These are phyloP conservation scores for Sturmia bella DNA, from an alignment of 2,888 invertebrate genomes.

Conservation along the genomic window DNA sequence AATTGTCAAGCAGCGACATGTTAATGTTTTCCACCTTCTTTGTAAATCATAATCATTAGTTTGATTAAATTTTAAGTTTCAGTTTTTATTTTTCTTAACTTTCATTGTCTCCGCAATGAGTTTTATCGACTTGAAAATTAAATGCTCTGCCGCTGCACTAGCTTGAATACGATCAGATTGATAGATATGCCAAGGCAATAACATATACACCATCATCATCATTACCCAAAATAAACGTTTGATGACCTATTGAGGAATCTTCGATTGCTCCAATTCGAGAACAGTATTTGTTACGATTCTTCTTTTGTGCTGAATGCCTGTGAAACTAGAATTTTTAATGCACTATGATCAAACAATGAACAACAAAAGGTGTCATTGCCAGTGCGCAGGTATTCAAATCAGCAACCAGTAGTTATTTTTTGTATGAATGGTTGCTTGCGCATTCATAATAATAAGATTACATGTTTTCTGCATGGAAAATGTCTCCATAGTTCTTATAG, in stretches of 20 bases:
- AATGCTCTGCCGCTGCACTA: slow-evolving; percentile 32
- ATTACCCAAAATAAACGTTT: slow-evolving; percentile 52
- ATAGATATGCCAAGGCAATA: slow-evolving; percentile 54
- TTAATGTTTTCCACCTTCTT: slow-evolving; percentile 76
- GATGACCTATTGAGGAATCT: slow-evolving; percentile 65
- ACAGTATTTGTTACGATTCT: slow-evolving; percentile 47
- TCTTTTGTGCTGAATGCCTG: slow-evolving; percentile 21
- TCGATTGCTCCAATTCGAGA: slow-evolving; percentile 65
- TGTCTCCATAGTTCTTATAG: too few relatives aligned
- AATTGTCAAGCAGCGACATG: slow-evolving; percentile 76
- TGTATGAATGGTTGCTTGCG: too few relatives aligned
- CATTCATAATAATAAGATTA: too few relatives aligned
- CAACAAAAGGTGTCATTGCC: too few relatives aligned
- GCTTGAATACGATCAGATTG: slow-evolving; percentile 54
- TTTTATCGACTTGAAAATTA: slow-evolving; percentile 23
- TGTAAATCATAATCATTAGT: slow-evolving; percentile 71
- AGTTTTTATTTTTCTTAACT: slow-evolving; percentile 42
- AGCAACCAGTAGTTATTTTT: too few relatives aligned
- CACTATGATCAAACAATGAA: too few relatives aligned
- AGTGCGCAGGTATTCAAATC: too few relatives aligned
- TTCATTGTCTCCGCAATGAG: slow-evolving; percentile 49
- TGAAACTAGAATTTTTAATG: slow-evolving; percentile 61
- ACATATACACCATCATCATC: slow-evolving; percentile 60
- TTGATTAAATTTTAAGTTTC: slow-evolving; percentile 60
- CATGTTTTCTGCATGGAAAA: too few relatives aligned